phyloP scores from a whole-genome alignment of 2,888 invertebrate genomes.

The Monopis laevigella region DNA sequence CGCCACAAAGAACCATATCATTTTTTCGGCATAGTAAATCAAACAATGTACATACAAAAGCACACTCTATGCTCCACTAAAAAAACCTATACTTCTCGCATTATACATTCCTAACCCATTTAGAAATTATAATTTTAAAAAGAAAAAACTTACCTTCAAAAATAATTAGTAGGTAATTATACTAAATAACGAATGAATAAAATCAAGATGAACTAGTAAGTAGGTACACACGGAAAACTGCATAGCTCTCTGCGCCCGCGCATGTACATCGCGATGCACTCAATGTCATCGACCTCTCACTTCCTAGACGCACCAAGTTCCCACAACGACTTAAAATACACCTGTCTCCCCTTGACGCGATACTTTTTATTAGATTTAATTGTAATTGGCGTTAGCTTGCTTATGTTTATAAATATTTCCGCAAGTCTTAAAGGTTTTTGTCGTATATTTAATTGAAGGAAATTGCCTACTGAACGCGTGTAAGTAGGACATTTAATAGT shows the following conservation, averaged over 20 bases:
- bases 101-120: no score
- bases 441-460: neutral
- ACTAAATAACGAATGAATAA: no score
- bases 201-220: no score
- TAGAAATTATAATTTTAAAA: no score
- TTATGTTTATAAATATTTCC: conserved; percentile 7
- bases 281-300: conserved; percentile 37
- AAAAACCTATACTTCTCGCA: no score
- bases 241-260: neutral
- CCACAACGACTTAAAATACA: conserved; percentile 11
- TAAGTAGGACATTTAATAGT: conserved; percentile 1
- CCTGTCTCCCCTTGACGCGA: conserved; percentile 6
- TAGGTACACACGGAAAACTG: conserved; percentile 4
- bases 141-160: no score
- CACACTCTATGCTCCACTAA: no score
- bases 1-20: no score
- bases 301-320: conserved; percentile 3
- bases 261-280: conserved; percentile 29
- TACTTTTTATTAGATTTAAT: conserved; percentile 7
- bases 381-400: conserved; percentile 1
- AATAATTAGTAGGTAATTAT: no score
- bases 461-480: neutral
- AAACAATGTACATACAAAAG: no score
- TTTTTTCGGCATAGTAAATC: no score
- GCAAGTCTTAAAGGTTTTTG: neutral